A percentile compares a stretch with the other conserved stretches of the same genome.
Evolutionary conservation across 2,888 invertebrate species (phyloP).

Genomic region (Drosophila paramelanica): DNA sequence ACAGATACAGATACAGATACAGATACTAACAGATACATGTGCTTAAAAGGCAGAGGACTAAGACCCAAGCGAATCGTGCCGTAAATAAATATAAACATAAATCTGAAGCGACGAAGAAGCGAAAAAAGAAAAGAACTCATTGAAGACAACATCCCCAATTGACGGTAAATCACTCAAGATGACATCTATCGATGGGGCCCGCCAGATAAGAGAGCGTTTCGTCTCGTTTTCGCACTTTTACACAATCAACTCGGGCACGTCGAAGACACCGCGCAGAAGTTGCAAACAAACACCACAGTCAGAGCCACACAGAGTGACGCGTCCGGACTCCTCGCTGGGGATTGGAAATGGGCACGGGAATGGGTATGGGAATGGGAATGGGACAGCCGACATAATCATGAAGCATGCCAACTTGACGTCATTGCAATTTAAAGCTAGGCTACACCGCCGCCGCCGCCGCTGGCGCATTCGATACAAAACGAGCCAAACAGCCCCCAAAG

Average conservation of each 20-base stretch:
- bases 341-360: slow-evolving; percentile 14
- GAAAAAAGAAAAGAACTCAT: slow-evolving; percentile 57
- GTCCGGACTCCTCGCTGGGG: slow-evolving; percentile 24
- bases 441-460: slow-evolving; percentile 9
- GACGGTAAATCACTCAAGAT: slow-evolving; percentile 84
- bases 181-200: slow-evolving; percentile 82
- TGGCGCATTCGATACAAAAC: slow-evolving; percentile 49
- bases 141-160: slow-evolving; percentile 81
- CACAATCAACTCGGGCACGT: slow-evolving; percentile 67
- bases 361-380: slow-evolving; percentile 9
- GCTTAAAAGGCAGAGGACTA: slow-evolving; percentile 28
- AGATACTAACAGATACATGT: slow-evolving; percentile 40
- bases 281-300: slow-evolving; percentile 37
- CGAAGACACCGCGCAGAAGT: slow-evolving; percentile 48
- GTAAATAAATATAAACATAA: slow-evolving; percentile 80
- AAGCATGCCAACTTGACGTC: slow-evolving; percentile 78
- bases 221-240: slow-evolving; percentile 82
- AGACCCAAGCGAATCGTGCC: slow-evolving; percentile 61
- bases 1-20: slow-evolving; percentile 13
- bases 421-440: slow-evolving; percentile 76
- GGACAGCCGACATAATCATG: slow-evolving; percentile 63
- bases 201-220: slow-evolving; percentile 79
- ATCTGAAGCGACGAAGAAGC: slow-evolving; percentile 52
- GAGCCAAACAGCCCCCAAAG: slow-evolving; percentile 40
- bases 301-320: slow-evolving; percentile 31